phyloP scores from a whole-genome alignment of 2,113 vertebrate species.

The Panurus biarmicus region DNA sequence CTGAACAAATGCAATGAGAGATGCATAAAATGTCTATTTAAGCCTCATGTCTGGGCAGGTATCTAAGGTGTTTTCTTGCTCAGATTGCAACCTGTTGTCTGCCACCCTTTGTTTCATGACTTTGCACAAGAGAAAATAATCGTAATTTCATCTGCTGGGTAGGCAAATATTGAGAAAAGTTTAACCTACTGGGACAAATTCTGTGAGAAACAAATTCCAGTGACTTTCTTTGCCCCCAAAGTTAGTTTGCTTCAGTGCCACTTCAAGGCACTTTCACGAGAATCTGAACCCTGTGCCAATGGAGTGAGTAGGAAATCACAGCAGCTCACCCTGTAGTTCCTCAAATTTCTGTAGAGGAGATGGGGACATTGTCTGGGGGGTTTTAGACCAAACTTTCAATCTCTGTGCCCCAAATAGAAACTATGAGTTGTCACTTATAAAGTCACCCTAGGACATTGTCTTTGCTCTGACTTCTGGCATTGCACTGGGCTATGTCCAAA shows the following conservation, averaged over 20 bases:
- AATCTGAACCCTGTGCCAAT: background rate
- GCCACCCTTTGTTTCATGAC: background rate
- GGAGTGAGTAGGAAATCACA: background rate
- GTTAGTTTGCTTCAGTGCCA: background rate
- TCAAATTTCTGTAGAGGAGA: background rate
- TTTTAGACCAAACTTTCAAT: background rate
- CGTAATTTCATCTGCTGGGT: background rate
- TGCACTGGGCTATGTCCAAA: constrained; percentile 5
- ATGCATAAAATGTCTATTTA: background rate
- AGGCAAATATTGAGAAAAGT: background rate
- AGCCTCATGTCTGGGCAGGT: background rate
- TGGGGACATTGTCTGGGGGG: background rate
- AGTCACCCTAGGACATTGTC: background rate
- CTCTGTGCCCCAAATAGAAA: background rate
- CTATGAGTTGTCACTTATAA: background rate
- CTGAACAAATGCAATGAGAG: background rate
- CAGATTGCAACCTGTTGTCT: background rate
- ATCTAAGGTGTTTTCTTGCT: background rate
- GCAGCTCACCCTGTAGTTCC: background rate
- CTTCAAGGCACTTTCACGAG: background rate
- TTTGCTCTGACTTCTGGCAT: background rate
- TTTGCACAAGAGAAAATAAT: background rate
- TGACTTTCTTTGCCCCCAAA: background rate
- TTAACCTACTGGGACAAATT: background rate
- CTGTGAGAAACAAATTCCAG: background rate